A percentile compares a stretch with the other conserved stretches of the same genome.
These are phyloP conservation scores for Anthoptus insignis DNA, from an alignment of 2,888 invertebrate genomes.

Conservation along the genomic window DNA sequence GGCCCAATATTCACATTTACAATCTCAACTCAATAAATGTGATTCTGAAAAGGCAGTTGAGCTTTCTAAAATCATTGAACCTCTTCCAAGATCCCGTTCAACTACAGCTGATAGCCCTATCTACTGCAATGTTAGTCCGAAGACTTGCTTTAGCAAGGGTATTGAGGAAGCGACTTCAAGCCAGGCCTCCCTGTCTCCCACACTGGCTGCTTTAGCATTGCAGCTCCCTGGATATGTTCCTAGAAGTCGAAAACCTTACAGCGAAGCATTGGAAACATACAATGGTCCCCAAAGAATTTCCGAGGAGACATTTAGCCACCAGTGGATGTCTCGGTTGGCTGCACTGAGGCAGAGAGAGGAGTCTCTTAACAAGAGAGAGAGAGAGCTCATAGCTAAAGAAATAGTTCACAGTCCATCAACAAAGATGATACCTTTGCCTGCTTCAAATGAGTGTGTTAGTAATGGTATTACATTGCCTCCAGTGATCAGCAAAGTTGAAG, in stretches of 20 bases:
- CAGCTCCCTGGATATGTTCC: slow-evolving; percentile 83
- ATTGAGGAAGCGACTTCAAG: slow-evolving; percentile 54
- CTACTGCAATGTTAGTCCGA: slow-evolving; percentile 71
- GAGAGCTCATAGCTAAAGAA: slow-evolving; percentile 76
- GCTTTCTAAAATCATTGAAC: slow-evolving; percentile 64
- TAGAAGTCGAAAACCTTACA: slow-evolving; percentile 68
- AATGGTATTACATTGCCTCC: slow-evolving; percentile 79
- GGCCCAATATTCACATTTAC: slow-evolving; percentile 50
- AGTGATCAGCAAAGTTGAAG: slow-evolving; percentile 60
- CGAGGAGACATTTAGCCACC: slow-evolving; percentile 83
- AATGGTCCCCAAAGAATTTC: slow-evolving; percentile 81
- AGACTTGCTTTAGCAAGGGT: slow-evolving; percentile 52
- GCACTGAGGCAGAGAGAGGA: slow-evolving; percentile 83
- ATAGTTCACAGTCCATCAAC: slow-evolving; percentile 72
- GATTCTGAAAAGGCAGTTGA: slow-evolving; percentile 79
- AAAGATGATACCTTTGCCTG: slow-evolving; percentile 63
- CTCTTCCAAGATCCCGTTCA: slow-evolving; percentile 65
- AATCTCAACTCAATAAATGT: slow-evolving; percentile 72
- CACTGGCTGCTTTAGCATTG: slow-evolving; percentile 76
- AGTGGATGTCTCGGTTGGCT: slow-evolving; percentile 86
- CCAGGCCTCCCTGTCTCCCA: slow-evolving; percentile 70
- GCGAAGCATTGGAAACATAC: slow-evolving; percentile 60
- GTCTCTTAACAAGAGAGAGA: slow-evolving; percentile 82
- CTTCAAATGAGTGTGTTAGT: slow-evolving; percentile 55
- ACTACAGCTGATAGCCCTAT: slow-evolving; percentile 68